Conservation (phyloP, 1,140 invertebrate genomes). For the Paramacrobiotus metropolitanus region DNA sequence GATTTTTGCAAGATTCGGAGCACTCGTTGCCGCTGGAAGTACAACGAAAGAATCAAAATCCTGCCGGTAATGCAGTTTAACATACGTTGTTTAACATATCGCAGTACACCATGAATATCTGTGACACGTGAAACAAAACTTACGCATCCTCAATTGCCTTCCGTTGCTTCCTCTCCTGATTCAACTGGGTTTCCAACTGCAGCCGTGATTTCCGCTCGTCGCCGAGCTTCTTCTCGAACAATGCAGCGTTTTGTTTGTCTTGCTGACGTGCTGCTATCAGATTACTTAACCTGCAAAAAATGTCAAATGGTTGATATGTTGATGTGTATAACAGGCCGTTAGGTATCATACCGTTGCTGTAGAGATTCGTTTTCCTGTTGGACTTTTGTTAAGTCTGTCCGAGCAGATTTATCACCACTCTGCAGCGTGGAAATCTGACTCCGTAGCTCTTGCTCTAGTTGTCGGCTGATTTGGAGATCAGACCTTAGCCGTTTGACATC, state of each 20-base stretch:
- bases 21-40: conserved; percentile 32
- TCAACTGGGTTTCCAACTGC: conserved; percentile 46
- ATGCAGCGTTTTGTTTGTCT: conserved; percentile 47
- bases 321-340: too few relatives aligned
- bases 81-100: too few relatives aligned
- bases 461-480: conserved; percentile 42
- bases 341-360: too few relatives aligned
- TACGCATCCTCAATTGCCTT: conserved; percentile 36
- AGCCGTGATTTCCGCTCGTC: conserved; percentile 54
- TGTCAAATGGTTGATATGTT: too few relatives aligned
- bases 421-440: conserved; percentile 43
- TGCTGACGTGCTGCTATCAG: conserved; percentile 41
- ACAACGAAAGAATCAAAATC: too few relatives aligned
- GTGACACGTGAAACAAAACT: conserved; percentile 2
- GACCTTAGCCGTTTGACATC: conserved; percentile 55
- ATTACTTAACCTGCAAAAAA: conserved; percentile 42
- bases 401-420: conserved; percentile 41
- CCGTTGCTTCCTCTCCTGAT: conserved; percentile 43
- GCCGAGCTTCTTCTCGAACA: conserved; percentile 48
- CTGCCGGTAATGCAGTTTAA: too few relatives aligned
- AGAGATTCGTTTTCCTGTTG: conserved; percentile 57
- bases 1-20: conserved; percentile 44
- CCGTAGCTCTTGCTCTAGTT: conserved; percentile 55
- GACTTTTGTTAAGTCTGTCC: conserved; percentile 45
- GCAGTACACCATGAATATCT: too few relatives aligned